Conservation (phyloP, 2,113 vertebrate species). For the Brienomyrus longianalis region DNA sequence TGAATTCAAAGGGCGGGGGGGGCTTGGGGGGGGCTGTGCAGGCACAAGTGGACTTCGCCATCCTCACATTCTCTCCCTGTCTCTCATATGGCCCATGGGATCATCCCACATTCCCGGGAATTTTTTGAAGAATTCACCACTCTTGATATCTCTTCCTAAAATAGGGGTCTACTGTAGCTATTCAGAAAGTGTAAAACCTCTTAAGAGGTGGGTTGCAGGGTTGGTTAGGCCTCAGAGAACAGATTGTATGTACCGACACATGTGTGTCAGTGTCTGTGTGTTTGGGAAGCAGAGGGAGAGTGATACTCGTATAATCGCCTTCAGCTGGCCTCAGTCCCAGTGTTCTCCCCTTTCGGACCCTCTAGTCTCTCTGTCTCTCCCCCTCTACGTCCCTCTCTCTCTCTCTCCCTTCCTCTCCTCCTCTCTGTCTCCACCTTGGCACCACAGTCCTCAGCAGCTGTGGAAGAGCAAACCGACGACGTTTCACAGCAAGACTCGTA, state of each 20-base stretch:
- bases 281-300: not conserved
- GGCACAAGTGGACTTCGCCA: not conserved
- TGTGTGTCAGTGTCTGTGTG: conserved; percentile 21
- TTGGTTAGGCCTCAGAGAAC: not conserved
- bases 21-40: not conserved
- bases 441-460: conserved; percentile 25
- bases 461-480: conserved; percentile 24
- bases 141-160: not conserved
- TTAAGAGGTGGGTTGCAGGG: not conserved
- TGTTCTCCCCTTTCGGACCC: conserved; percentile 21
- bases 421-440: conserved; percentile 22
- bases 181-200: not conserved
- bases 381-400: not conserved
- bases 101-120: conserved; percentile 24
- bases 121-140: conserved; percentile 18
- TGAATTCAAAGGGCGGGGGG: not conserved
- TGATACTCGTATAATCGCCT: conserved; percentile 35
- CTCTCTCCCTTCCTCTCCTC: not conserved
- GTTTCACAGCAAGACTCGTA: conserved; percentile 24
- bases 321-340: conserved; percentile 44
- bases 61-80: not conserved
- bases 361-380: not conserved
- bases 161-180: not conserved
- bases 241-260: not conserved
- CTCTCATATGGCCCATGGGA: not conserved